Evolutionary conservation across 2,113 vertebrate genomes (phyloP), one percentile per base, ranked within the genome.

Genomic region (Tetraodon nigroviridis): DNA sequence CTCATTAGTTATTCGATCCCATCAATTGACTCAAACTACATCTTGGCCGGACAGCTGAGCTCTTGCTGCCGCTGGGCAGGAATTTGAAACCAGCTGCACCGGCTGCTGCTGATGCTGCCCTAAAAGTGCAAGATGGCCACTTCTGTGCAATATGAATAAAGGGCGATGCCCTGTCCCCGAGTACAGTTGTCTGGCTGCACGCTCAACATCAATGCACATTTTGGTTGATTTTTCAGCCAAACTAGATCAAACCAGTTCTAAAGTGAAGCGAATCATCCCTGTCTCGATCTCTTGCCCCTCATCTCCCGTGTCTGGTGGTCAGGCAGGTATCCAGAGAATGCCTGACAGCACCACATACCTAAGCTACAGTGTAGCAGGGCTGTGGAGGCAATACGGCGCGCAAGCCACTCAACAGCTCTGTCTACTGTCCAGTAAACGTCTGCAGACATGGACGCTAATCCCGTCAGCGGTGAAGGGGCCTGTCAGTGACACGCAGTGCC

Each of bases 321-420:
- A 61, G 76, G 65, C 78, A 89, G 77, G 85, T 85, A 91, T 90
- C 69, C 75, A 46, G 86, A 71, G 87, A 90, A 91, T 91, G 87
- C 84, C 75, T 19, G 73, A 70, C 55, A 52, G 70, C 66, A 78
- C 70, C 81, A 71, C 88, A 91, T 90, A 88, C 88, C 89, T 81
- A 75, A 55, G 44, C 71, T 63, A 60, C 71, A 78, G 75, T 76
- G 77, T 61, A 77, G 73, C 78, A 58, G 69, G 75, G 71, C 78
- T 87, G 76, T 71, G 52, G 75, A 69, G 71, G 76, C 67, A 78
- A 65, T 53, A 71, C 76, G 75, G 81, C 50, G 65, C 75, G 77
- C 79, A 79, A 84, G 80, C 83, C 83, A 80, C 80, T 83, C 81
- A 81, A 79, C 70, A 64, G 59, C 68, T 69, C 71, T 29, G 79